Evolutionary conservation across 2,113 vertebrate species (phyloP).

Genomic region (Asarcornis scutulata): DNA sequence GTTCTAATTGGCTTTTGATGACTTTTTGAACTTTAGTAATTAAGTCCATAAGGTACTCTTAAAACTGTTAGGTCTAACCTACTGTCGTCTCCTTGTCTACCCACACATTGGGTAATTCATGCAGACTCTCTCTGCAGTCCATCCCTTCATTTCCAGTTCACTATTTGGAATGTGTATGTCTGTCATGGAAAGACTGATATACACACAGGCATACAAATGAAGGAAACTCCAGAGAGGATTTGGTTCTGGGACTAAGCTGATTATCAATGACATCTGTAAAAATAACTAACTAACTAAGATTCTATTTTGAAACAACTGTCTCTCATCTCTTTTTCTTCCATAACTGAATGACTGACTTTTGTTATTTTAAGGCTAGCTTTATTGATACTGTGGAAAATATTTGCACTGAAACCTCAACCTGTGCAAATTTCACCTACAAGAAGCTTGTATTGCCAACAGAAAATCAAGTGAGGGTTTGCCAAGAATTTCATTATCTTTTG

Average conservation of each 20-base stretch:
- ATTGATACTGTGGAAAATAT: not conserved
- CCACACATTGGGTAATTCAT: slow-evolving; percentile 56
- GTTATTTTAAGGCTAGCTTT: not conserved
- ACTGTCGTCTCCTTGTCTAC: slow-evolving; percentile 52
- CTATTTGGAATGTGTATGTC: not conserved
- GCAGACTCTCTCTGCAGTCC: slow-evolving; percentile 14
- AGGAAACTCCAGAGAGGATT: not conserved
- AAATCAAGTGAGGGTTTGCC: not conserved
- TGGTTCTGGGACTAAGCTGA: not conserved
- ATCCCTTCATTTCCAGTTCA: slow-evolving; percentile 21
- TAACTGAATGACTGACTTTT: not conserved
- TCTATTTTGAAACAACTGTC: not conserved
- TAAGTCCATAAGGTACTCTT: slow-evolving; percentile 60
- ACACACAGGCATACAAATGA: not conserved
- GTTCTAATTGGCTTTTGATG: slow-evolving; percentile 67
- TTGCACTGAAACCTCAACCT: not conserved
- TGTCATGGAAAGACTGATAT: not conserved
- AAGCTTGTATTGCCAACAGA: not conserved
- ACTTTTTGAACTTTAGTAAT: slow-evolving; percentile 70
- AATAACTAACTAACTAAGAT: not conserved
- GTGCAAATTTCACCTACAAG: not conserved
- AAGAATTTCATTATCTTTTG: not conserved
- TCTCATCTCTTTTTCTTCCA: not conserved
- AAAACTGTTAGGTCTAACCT: slow-evolving; percentile 31
- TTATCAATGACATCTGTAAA: not conserved